A percentile compares a stretch with the other conserved stretches of the same genome.
These are phyloP conservation scores for Rhinoraja longicauda DNA, from an alignment of 2,797 vertebrate genomes.

Conservation along the genomic window DNA sequence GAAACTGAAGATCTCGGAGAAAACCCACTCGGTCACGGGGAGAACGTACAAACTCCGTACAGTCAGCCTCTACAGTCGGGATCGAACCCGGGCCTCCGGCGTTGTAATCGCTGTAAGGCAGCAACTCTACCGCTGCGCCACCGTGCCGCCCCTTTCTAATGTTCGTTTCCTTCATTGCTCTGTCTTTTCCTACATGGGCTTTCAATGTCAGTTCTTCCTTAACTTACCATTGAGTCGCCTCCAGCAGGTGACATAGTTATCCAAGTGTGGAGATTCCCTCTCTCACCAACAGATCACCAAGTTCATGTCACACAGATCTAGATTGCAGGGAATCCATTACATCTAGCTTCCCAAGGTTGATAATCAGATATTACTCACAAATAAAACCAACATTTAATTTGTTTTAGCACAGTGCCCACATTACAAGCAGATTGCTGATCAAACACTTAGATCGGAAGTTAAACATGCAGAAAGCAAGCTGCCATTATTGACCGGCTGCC, in stretches of 20 bases:
- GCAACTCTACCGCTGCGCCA: too few relatives aligned
- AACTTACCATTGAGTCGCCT: background rate
- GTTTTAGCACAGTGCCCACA: background rate
- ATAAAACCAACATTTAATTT: background rate
- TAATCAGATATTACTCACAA: background rate
- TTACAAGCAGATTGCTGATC: constrained; percentile 34
- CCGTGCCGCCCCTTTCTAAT: too few relatives aligned
- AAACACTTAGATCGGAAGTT: constrained; percentile 32
- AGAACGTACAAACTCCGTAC: too few relatives aligned
- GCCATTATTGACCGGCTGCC: constrained; percentile 7
- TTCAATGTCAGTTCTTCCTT: background rate
- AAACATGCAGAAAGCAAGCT: constrained; percentile 27
- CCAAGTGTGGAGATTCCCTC: background rate
- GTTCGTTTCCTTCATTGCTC: background rate
- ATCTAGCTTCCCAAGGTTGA: background rate
- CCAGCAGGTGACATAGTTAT: background rate
- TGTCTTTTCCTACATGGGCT: background rate
- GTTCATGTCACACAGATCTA: background rate
- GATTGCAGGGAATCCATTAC: background rate
- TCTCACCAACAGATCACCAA: background rate
- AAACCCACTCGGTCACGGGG: too few relatives aligned
- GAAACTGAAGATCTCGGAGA: too few relatives aligned
- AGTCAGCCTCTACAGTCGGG: too few relatives aligned
- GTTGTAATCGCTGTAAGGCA: too few relatives aligned
- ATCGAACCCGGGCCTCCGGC: too few relatives aligned